A percentile compares a stretch with the other conserved stretches of the same genome.
phyloP scores from a whole-genome alignment of 2,797 vertebrate species.

The Pterois miles region DNA sequence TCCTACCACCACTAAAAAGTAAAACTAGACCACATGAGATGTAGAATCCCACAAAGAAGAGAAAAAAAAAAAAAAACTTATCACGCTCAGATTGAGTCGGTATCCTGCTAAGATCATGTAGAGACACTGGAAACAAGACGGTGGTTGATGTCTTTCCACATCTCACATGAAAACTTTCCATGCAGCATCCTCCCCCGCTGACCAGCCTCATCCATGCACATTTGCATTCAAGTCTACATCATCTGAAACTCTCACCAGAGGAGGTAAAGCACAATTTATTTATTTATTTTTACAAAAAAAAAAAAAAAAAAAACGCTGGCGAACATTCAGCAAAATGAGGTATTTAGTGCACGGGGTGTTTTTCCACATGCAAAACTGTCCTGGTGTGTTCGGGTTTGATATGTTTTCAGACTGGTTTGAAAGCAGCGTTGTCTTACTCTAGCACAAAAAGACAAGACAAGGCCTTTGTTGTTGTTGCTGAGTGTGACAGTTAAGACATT shows the following conservation, averaged over 20 bases:
- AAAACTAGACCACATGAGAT: not conserved
- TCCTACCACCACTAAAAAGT: not conserved
- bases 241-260: not conserved
- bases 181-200: slow-evolving; percentile 22
- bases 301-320: not conserved
- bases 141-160: slow-evolving; percentile 20
- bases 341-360: slow-evolving; percentile 6
- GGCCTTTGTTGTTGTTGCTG: slow-evolving; percentile 53
- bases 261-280: no score
- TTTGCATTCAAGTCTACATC: slow-evolving; percentile 15
- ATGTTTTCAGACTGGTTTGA: slow-evolving; percentile 40
- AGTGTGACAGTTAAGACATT: slow-evolving; percentile 60
- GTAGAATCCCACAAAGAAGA: not conserved
- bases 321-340: slow-evolving; percentile 21
- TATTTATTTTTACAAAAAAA: not conserved
- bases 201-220: slow-evolving; percentile 13
- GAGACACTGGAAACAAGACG: slow-evolving; percentile 12
- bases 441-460: slow-evolving; percentile 35
- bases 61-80: slow-evolving; percentile 1
- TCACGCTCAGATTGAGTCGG: slow-evolving; percentile 25
- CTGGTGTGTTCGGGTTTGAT: slow-evolving; percentile 18
- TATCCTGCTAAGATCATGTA: slow-evolving; percentile 30
- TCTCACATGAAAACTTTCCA: slow-evolving; percentile 33
- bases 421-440: slow-evolving; percentile 40
- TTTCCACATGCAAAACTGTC: slow-evolving; percentile 18